Base-by-base conservation (phyloP, 2,797 vertebrate species). In the Sebastiscus albofasciatus region DNA sequence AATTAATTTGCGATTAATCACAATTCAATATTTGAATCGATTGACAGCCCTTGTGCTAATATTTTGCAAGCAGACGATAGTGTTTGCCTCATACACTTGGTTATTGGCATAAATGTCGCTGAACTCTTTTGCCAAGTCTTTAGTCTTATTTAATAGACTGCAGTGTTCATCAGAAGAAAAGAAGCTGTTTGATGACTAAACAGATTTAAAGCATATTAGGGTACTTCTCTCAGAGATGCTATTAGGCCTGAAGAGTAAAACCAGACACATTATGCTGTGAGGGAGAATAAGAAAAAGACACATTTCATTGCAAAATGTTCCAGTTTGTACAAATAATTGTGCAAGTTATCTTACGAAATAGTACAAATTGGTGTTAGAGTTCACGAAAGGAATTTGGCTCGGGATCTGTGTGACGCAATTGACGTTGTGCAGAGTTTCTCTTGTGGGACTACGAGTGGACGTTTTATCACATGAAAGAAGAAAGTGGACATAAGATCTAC, bases 391-490 rank as follows among this genome's bases (percentile, higher is more conserved):
- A 84, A 85, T 88, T 86, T 90, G 80, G 76, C 78, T 72, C 2
- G 10, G 11, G 39, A 29, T 80, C 16, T 34, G 46, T 77, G 81
- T 75, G 73, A 67, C 73, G 67, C 81, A 73, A 42, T 79, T 61
- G 64, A 82, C 66, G 64, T 72, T 85, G 67, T 46, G 64, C 67
- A 82, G 72, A 78, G 77, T 75, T 72, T 72, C 89, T 87, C 73
- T 75, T 55, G 49, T 67, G 66, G 87, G 75, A 71, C 42, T n/a
- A 34, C 22, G 39, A 87, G 72, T 78, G 65, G 77, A 83, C 7
- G 46, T 81, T 90, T 92, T 79, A 81, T 85, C 49, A 83, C 85
- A 80, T 68, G 80, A 72, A 58, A 87, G 64, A 82, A 74, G 59
- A 77, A 82, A 86, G 81, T 79, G 79, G 78, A 86, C 71, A 39